A percentile compares a stretch with the other conserved stretches of the same genome.
Conservation (phyloP, 2,888 invertebrate genomes). For the Cylloceria caligata region DNA sequence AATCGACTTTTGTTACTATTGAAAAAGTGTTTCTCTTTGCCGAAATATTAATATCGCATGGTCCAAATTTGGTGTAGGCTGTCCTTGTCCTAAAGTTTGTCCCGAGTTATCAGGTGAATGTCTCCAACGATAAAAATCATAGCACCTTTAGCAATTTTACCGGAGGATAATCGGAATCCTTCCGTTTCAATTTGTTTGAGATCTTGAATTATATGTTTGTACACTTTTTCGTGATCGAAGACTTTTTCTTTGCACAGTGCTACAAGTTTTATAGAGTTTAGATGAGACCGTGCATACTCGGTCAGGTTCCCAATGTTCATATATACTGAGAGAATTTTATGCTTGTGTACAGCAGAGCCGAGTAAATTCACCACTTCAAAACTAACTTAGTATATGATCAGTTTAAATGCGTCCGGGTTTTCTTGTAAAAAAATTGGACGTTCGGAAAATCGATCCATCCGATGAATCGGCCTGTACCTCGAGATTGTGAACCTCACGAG, state of each 20-base stretch:
- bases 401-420: constrained; percentile 67
- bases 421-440: constrained; percentile 69
- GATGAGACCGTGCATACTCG: constrained; percentile 58
- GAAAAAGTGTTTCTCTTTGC: too few species aligned
- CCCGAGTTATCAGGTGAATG: constrained; percentile 45
- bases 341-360: constrained; percentile 65
- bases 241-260: constrained; percentile 51
- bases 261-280: constrained; percentile 67
- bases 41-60: too few species aligned
- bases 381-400: constrained; percentile 69
- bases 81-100: too few species aligned
- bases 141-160: constrained; percentile 60
- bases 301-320: constrained; percentile 64
- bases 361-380: constrained; percentile 71
- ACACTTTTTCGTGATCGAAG: constrained; percentile 67
- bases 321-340: constrained; percentile 70
- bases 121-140: constrained; percentile 70
- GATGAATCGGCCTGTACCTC: constrained; percentile 70
- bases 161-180: constrained; percentile 52
- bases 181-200: too few species aligned
- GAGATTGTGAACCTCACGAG: constrained; percentile 28
- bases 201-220: constrained; percentile 63
- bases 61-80: too few species aligned
- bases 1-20: too few species aligned
- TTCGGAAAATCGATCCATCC: constrained; percentile 69